Percentiles rank a stretch among this genome's conserved stretches.
Conservation (phyloP, 2,113 vertebrate genomes). For the Phoenicopterus ruber region DNA sequence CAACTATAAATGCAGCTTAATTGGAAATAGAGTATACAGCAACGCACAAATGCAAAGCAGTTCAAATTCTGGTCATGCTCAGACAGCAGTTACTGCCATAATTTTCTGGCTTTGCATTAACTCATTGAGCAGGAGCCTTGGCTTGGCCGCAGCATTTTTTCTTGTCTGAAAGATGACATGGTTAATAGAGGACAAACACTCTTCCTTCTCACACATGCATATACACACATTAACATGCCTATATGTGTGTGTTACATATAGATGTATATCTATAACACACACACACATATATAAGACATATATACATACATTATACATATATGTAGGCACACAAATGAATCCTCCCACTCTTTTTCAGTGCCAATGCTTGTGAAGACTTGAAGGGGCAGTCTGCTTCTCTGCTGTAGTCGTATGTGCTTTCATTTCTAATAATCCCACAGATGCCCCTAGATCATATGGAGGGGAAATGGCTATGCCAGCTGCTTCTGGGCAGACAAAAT, state of each 20-base stretch:
- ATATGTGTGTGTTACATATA: not conserved
- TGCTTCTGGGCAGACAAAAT: conserved; percentile 14
- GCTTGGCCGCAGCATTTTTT: conserved; percentile 62
- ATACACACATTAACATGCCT: not conserved
- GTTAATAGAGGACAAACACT: conserved; percentile 59
- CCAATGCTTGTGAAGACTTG: not conserved
- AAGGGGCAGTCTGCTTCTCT: not conserved
- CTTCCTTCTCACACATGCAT: not conserved
- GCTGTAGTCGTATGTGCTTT: not conserved
- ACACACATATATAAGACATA: not conserved
- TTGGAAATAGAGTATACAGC: not conserved
- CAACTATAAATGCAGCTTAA: not conserved
- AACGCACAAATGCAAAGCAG: not conserved
- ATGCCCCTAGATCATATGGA: conserved; percentile 28
- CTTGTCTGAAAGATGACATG: conserved; percentile 67
- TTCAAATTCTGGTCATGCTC: conserved; percentile 48
- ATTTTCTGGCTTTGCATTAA: conserved; percentile 64
- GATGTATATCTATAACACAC: not conserved
- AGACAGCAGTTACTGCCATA: conserved; percentile 40
- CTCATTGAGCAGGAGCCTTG: conserved; percentile 65
- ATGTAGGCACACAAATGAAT: not conserved
- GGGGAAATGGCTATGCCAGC: not conserved
- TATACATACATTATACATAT: not conserved
- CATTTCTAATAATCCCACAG: conserved; percentile 5
- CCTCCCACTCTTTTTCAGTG: conserved; percentile 11